Conservation (phyloP, 2,113 vertebrate species). For the Panthera tigris region DNA sequence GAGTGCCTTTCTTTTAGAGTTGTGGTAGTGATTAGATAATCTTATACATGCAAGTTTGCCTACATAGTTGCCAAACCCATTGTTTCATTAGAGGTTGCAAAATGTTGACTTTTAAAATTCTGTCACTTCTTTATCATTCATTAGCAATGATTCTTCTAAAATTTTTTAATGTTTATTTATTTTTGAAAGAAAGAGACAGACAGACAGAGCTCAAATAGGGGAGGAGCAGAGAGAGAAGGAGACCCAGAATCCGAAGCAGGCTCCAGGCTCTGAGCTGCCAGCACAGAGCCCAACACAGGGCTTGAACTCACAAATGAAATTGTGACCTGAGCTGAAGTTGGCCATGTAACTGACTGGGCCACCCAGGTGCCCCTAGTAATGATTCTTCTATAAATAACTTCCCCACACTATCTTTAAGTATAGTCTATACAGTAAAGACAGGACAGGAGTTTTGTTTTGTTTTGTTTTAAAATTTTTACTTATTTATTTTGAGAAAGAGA, state of each 20-base stretch:
- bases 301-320: no score
- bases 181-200: no score
- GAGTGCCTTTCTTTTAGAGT: neutral
- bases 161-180: no score
- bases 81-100: neutral
- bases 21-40: neutral
- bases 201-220: no score
- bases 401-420: neutral
- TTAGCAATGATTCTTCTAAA: conserved; percentile 4
- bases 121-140: neutral
- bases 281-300: no score
- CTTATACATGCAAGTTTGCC: neutral
- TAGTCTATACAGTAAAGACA: neutral
- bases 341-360: no score
- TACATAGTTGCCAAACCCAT: neutral
- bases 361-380: neutral
- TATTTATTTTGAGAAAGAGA: no score
- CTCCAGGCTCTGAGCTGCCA: no score
- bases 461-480: no score
- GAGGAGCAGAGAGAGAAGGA: no score
- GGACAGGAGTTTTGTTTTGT: neutral
- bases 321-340: no score
- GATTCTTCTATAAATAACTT: neutral
- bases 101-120: neutral
- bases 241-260: no score